Base-by-base conservation (phyloP, 2,113 vertebrate genomes). In the Picathartes gymnocephalus region DNA sequence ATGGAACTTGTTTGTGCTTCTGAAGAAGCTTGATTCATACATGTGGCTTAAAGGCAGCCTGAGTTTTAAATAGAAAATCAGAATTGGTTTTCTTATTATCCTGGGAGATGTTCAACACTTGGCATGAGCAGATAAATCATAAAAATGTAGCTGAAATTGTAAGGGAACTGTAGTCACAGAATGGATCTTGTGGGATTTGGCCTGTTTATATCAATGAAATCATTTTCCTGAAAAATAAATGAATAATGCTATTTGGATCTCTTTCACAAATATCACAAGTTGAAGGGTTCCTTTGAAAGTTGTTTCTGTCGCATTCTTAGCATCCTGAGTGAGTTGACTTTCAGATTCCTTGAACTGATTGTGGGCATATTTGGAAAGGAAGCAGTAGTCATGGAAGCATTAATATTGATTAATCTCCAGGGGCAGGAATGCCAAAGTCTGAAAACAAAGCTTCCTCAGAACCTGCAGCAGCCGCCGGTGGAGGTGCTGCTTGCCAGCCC, bases 191-290 rank as follows among this genome's bases (percentile, higher is more conserved):
- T 2, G 3, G 80, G 72, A 92, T 88, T 94, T 96, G 88, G 76
- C 80, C 80, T 81, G 64, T 93, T 92, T 80, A 3, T 93, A 93
- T 88, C 86, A 94, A 86, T 78, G 72, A 94, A 92, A 86, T 93
- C 1, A 84, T 93, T 93, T 92, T 83, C 80, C 94, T 91, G 95
- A 86, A 95, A 97, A 97, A 95, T 88, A 95, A 96, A 94, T 96
- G 88, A 97, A 82, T 96, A 95, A 95, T 95, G 83, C 25, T 93
- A 31, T 94, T 96, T 94, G 91, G 76, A 93, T 92, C 69, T 81
- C 88, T 78, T 96, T 96, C 95, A 94, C 92, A 94, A 94, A 93
- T 81, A 96, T 45, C 88, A 88, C 60, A 90, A 84, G 85, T 51
- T 78, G 88, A 95, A 92, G 80, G 76, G 76, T 68, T 93, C 86